These are phyloP conservation scores for Naja naja DNA, from an alignment of 2,113 vertebrate genomes.

Conservation along the genomic window DNA sequence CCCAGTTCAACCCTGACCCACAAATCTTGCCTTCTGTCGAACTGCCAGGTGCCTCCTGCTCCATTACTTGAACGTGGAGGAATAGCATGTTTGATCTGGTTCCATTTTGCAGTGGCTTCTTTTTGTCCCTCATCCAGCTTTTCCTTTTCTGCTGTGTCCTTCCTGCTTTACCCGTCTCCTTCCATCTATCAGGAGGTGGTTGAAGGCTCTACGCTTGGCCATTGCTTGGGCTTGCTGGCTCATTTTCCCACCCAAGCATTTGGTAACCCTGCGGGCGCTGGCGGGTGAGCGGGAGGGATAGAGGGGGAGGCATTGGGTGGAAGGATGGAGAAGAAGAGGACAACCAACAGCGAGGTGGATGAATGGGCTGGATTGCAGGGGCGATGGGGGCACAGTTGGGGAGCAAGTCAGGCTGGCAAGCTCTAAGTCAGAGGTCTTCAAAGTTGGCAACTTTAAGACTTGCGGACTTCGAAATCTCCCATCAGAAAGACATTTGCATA, in stretches of 20 bases:
- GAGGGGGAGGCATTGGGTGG: too few species aligned
- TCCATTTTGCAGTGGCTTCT: background rate
- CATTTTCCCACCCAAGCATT: background rate
- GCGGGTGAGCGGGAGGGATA: background rate
- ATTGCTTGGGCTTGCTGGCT: constrained; percentile 20
- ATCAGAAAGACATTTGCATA: too few species aligned
- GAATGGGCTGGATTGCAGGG: background rate
- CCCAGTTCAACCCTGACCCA: background rate
- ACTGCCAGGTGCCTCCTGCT: background rate
- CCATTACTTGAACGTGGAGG: background rate
- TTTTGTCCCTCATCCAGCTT: background rate
- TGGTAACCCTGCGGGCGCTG: background rate
- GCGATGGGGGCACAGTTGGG: background rate
- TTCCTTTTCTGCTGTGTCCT: background rate
- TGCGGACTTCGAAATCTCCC: too few species aligned
- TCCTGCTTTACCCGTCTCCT: background rate
- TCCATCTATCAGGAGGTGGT: background rate
- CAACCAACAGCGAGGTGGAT: background rate
- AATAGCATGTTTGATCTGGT: background rate
- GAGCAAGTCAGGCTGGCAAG: background rate
- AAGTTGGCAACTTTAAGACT: too few species aligned
- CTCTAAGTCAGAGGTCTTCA: too few species aligned
- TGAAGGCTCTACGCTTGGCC: background rate
- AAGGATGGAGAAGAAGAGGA: background rate
- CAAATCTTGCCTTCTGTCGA: background rate